These are phyloP conservation scores for Dicyrtomina minuta DNA, from an alignment of 2,888 invertebrate species.

Conservation along the genomic window DNA sequence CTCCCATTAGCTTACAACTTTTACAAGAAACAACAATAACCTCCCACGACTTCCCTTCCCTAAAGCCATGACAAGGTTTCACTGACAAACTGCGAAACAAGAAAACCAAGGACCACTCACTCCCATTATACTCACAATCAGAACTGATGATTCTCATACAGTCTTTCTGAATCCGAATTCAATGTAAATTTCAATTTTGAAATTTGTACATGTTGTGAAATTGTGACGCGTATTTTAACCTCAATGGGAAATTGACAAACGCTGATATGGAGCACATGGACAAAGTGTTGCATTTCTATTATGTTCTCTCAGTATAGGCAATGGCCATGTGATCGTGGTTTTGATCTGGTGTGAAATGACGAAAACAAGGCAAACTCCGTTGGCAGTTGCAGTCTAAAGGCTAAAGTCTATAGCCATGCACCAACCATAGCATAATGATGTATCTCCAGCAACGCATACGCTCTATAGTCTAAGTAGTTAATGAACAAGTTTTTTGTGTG, in stretches of 20 bases:
- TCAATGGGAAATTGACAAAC: no score
- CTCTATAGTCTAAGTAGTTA: not conserved
- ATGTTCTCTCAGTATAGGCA: no score
- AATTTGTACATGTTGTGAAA: no score
- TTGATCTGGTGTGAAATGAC: not conserved
- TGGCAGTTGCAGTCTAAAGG: not conserved
- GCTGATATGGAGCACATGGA: no score
- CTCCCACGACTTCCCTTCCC: conserved; percentile 4
- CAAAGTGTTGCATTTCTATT: no score
- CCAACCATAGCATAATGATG: not conserved
- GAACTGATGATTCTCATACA: no score
- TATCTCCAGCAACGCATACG: not conserved
- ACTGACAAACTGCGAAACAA: not conserved
- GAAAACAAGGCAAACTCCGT: not conserved
- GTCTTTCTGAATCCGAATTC: no score
- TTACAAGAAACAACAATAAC: conserved; percentile 1
- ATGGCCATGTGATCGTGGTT: no score
- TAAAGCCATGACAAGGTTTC: no score
- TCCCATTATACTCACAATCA: not conserved
- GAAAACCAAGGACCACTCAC: not conserved
- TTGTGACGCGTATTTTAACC: no score
- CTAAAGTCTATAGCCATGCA: not conserved
- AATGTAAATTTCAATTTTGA: no score
- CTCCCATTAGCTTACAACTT: not conserved
- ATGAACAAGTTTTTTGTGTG: no score